phyloP scores from a whole-genome alignment of 2,888 invertebrate species.

The Formica aserva region DNA sequence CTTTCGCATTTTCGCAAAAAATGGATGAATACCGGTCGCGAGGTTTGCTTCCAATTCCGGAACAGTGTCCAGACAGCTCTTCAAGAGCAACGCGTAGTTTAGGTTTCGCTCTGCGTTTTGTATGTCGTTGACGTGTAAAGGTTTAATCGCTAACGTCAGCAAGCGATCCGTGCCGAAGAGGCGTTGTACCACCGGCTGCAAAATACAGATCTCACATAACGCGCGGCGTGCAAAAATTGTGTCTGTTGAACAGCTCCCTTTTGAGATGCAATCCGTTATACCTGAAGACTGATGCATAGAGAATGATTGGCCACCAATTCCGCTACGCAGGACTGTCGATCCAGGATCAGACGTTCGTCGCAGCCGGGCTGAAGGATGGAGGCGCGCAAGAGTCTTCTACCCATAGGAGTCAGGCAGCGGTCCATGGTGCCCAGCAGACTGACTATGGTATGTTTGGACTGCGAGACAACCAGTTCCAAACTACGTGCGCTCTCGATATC shows the following conservation, averaged over 20 bases:
- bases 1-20: conserved; percentile 88
- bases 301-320: conserved; percentile 91
- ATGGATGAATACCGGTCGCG: conserved; percentile 86
- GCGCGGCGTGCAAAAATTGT: not conserved
- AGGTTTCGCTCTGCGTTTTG: conserved; percentile 91
- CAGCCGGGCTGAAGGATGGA: conserved; percentile 93
- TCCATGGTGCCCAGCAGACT: conserved; percentile 90
- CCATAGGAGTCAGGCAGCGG: conserved; percentile 90
- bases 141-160: conserved; percentile 88
- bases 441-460: conserved; percentile 86
- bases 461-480: conserved; percentile 90
- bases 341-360: conserved; percentile 89
- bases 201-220: conserved; percentile 1
- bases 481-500: conserved; percentile 94
- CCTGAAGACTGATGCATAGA: conserved; percentile 89
- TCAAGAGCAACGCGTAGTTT: conserved; percentile 92
- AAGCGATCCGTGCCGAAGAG: conserved; percentile 93
- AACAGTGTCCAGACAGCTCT: conserved; percentile 91
- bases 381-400: conserved; percentile 92
- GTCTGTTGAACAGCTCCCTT: not conserved
- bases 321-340: conserved; percentile 91
- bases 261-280: conserved; percentile 77
- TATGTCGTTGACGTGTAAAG: conserved; percentile 83
- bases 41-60: conserved; percentile 89
- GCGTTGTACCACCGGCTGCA: conserved; percentile 88